Evolutionary conservation across 1,140 invertebrate species (phyloP).

Genomic region (Odontomachus brunneus): DNA sequence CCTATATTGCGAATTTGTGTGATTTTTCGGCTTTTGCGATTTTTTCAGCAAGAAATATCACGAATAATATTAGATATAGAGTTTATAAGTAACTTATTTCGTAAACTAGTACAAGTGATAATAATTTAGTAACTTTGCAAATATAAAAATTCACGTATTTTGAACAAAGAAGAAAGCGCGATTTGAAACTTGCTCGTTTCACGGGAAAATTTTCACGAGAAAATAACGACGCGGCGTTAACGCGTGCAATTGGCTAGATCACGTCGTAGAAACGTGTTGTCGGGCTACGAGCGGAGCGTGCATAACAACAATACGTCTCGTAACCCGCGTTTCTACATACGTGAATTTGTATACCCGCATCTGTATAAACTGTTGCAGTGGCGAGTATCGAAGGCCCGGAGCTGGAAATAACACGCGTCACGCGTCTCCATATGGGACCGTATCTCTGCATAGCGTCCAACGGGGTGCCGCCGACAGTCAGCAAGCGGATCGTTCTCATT

Average conservation of each 20-base stretch:
- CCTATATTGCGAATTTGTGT: no score
- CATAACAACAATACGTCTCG: constrained; percentile 21
- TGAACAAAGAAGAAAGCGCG: background rate
- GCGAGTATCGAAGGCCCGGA: constrained; percentile 84
- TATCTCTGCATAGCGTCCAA: constrained; percentile 91
- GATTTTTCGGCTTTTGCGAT: no score
- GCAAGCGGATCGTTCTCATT: constrained; percentile 90
- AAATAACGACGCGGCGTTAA: constrained; percentile 44
- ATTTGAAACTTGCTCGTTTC: background rate
- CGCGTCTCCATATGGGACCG: constrained; percentile 88
- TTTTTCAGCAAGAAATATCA: no score
- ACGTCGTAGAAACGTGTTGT: background rate
- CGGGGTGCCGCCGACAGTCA: constrained; percentile 92
- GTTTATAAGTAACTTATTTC: no score
- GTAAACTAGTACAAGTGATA: no score
- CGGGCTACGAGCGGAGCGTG: constrained; percentile 12
- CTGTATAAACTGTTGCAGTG: constrained; percentile 76
- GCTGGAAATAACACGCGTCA: constrained; percentile 86
- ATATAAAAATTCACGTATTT: no score
- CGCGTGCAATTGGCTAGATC: constrained; percentile 37
- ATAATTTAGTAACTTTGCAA: no score
- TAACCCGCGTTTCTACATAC: constrained; percentile 22
- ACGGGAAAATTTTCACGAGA: constrained; percentile 15
- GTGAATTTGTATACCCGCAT: constrained; percentile 33
- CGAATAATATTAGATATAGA: no score